Evolutionary conservation across 92 coral and sea anemone genomes (phyloP), one percentile per base, ranked within the genome.

Genomic region (Pocillopora meandrina): DNA sequence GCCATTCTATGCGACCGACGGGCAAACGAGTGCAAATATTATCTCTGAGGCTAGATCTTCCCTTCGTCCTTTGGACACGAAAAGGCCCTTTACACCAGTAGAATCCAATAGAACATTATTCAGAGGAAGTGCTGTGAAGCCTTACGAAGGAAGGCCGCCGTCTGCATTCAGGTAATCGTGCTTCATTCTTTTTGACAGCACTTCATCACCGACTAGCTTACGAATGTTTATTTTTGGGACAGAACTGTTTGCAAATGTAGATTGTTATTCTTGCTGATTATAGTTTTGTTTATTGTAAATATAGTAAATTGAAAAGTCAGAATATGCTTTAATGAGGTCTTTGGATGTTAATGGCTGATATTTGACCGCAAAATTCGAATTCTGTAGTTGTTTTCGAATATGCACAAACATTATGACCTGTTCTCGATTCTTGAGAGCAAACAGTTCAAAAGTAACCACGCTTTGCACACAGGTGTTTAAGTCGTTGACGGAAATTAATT

Each of bases 31-130:
- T 75, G 97, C 99, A 18, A 96, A 96, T 72, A 96, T 96, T 62
- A 95, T 96, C 49, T 93, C 99, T n/a, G 98, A 96, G 70, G 99
- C 99, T 63, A 92, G 99, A 62, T 89, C 95, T n/a, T 82, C 93
- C 52, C 91, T 96, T 78, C 98, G 99, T 78, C 72, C 97, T 21
- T 84, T 96, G 78, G 90, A 96, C n/a, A 96, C 99, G 56, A 94
- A 92, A 74, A 88, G 99, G 74, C 99, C 99, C 23, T 94, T 91
- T 56, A 96, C 99, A 9, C 99, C 99, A 18, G 95, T 96, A 16
- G 99, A 96, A 68, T 90, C 95, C 10, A 89, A 84, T 31, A 88
- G 99, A 75, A 94, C 97, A 36, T 84, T 96, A 72, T 96, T 96
- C 86, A 93, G 95, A 64, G 86, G 89, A 5, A 85, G 90, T 55